Conservation (phyloP, 2,113 vertebrate species). For the Bambusicola thoracicus region DNA sequence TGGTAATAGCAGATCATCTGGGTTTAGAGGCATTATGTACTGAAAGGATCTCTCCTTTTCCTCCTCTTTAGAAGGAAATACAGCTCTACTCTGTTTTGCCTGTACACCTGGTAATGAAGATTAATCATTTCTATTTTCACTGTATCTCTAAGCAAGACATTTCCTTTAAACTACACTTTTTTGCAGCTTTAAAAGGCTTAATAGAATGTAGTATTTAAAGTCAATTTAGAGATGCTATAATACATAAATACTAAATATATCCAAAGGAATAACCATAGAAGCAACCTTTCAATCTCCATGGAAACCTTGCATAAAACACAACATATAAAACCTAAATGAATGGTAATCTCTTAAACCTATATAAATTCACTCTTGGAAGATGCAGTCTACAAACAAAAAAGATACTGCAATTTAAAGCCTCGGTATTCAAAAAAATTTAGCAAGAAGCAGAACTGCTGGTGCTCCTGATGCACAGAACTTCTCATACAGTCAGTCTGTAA, state of each 20-base stretch:
- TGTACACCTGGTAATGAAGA: not conserved
- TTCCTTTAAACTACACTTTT: not conserved
- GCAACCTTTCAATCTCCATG: slow-evolving; percentile 57
- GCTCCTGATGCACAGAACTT: not conserved
- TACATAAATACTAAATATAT: slow-evolving; percentile 27
- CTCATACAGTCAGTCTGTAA: not conserved
- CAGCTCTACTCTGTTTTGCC: not conserved
- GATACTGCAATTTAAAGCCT: not conserved
- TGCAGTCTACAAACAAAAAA: not conserved
- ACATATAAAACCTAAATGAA: slow-evolving; percentile 11
- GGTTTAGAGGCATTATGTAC: not conserved
- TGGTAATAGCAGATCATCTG: not conserved
- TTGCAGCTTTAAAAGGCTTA: not conserved
- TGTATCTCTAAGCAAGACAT: not conserved
- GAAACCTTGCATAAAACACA: slow-evolving; percentile 44
- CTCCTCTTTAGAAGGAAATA: not conserved
- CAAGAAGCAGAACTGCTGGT: not conserved
- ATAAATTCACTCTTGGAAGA: not conserved
- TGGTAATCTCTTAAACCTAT: slow-evolving; percentile 11
- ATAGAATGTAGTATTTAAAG: not conserved
- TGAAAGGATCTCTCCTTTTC: not conserved
- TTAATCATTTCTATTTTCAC: not conserved
- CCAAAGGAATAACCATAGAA: slow-evolving; percentile 46
- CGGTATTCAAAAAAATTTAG: not conserved
- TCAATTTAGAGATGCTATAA: slow-evolving; percentile 24